Evolutionary conservation across 2,888 invertebrate genomes (phyloP).

Genomic region (Agriotes lineatus): DNA sequence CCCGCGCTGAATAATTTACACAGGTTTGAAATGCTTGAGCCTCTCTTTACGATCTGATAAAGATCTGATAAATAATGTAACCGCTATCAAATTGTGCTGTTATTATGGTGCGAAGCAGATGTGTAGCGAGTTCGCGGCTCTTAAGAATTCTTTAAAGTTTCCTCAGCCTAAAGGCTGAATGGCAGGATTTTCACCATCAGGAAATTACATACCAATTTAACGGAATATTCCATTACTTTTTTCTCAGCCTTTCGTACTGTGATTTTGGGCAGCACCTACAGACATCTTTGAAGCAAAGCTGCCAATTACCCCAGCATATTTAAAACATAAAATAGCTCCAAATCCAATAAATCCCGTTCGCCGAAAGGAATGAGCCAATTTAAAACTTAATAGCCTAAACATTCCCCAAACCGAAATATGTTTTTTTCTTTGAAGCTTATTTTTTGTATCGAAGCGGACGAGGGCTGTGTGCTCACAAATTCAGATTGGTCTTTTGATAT

Average conservation of each 20-base stretch:
- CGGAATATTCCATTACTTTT: too few species aligned
- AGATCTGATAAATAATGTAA: background rate
- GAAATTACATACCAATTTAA: too few species aligned
- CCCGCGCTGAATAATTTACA: too few species aligned
- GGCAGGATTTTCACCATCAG: too few species aligned
- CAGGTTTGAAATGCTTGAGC: too few species aligned
- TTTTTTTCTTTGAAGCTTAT: constrained; percentile 46
- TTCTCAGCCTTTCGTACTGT: background rate
- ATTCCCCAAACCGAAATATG: constrained; percentile 36
- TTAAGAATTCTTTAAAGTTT: too few species aligned
- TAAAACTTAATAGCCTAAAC: constrained; percentile 48
- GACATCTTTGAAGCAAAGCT: constrained; percentile 16
- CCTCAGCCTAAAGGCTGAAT: too few species aligned
- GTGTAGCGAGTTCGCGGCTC: too few species aligned
- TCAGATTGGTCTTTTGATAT: constrained; percentile 50
- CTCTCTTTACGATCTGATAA: too few species aligned
- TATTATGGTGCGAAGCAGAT: too few species aligned
- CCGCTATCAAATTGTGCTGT: background rate
- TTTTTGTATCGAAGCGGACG: constrained; percentile 42
- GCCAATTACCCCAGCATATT: constrained; percentile 18
- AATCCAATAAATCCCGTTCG: constrained; percentile 21
- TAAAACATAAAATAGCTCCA: constrained; percentile 17
- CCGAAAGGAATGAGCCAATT: constrained; percentile 42
- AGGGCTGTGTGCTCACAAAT: constrained; percentile 43
- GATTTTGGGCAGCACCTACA: background rate